Evolutionary conservation across 2,888 invertebrate genomes (phyloP), one percentile per base, ranked within the genome.

Genomic region (Lacanobia wlatinum): DNA sequence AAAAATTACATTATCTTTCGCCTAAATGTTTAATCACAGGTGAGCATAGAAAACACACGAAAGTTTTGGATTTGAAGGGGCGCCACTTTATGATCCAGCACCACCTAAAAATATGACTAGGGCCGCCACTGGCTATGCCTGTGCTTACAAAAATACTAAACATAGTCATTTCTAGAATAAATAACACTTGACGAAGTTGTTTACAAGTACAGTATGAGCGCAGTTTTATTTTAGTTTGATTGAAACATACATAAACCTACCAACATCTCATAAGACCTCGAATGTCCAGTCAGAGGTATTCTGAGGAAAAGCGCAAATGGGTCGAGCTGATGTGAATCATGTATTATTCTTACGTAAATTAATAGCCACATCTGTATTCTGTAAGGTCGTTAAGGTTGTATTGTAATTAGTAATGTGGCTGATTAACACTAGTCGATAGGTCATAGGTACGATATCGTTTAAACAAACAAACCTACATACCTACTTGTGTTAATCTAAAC

Each of bases 221-320:
- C 28, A 52, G 55, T 46, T 65, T 65, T 73, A 62, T 73, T 77
- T 77, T 77, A 14, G 67, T 52, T 63, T 38, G 16, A 66, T 65
- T 78, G 53, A 61, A 73, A 65, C 77, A 73, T 72, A 69, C 28
- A 16, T 40, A 38, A 48, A 6, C 28, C 28, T 53, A 46, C 38
- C 10, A 40, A 66, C 14, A 50, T 14, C 60, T 61, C 46, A 14
- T 28, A 40, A 72, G 72, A 78, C 72, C 72, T 72, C 55, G 63
- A 64, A 53, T 56, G 63, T 53, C 75, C 70, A 79, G 69, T 78
- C 75, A 75, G 63, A 68, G 61, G 68, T 70, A 71, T 74, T 76
- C 61, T 68, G 55, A 70, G 81, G 71, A 84, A 84, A 79, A 79
- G 59, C 67, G 65, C 65, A 73, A 58, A 67, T 73, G 43, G 68